These are phyloP conservation scores for Leptoteleia sp. DNA, from an alignment of 1,140 invertebrate species.

Conservation along the genomic window DNA sequence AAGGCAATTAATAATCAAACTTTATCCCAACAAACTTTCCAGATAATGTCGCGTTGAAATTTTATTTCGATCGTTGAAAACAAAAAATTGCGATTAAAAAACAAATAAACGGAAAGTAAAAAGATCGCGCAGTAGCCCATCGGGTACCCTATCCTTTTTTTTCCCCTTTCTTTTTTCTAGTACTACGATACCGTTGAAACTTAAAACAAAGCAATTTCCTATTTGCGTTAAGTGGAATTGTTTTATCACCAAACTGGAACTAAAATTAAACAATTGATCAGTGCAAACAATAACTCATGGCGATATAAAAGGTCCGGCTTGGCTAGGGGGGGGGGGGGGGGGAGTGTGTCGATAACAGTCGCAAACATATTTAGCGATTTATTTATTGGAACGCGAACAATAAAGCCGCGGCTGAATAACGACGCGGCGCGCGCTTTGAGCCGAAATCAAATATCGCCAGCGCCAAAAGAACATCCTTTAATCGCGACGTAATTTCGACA, in stretches of 20 bases:
- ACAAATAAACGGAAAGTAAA: too few species aligned
- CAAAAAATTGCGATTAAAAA: too few species aligned
- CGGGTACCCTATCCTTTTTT: too few species aligned
- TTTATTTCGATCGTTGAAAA: too few species aligned
- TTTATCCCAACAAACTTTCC: too few species aligned
- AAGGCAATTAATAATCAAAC: too few species aligned
- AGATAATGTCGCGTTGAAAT: too few species aligned
- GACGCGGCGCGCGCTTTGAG: neutral
- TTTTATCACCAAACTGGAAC: conserved; percentile 1
- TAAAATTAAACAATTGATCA: conserved; percentile 1
- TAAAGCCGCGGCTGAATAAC: neutral
- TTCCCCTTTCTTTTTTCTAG: too few species aligned
- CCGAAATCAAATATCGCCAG: conserved; percentile 3
- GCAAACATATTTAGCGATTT: conserved; percentile 15
- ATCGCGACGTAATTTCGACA: conserved; percentile 20
- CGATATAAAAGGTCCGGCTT: neutral
- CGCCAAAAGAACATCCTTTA: conserved; percentile 7
- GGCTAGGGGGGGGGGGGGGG: too few species aligned
- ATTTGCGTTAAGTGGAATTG: neutral
- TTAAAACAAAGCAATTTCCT: too few species aligned
- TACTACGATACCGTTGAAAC: too few species aligned
- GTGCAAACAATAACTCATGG: neutral
- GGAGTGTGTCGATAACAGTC: conserved; percentile 7
- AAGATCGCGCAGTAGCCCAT: too few species aligned
- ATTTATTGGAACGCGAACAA: conserved; percentile 26